Percentiles rank a stretch among this genome's conserved stretches.
Conservation (phyloP, 2,888 invertebrate species). For the Adelognathus sp. region DNA sequence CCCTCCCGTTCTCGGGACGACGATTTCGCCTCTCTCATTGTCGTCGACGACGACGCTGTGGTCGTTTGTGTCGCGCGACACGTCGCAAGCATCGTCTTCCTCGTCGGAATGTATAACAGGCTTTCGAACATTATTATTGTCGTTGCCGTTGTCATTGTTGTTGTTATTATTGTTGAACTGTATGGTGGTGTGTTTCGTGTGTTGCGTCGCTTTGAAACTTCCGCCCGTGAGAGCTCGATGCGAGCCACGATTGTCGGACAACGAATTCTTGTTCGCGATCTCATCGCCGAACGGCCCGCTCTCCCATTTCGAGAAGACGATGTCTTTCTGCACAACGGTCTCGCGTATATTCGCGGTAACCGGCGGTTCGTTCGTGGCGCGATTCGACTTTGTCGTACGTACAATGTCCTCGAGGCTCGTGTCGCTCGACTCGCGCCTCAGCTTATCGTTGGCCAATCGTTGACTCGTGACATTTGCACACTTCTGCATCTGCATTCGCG, state of each 20-base stretch:
- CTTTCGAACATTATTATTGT: background rate
- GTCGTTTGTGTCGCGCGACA: slow-evolving; percentile 32
- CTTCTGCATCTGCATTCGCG: slow-evolving; percentile 55
- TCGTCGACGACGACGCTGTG: background rate
- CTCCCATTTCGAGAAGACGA: slow-evolving; percentile 53
- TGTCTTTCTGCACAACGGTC: slow-evolving; percentile 49
- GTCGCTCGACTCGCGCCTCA: slow-evolving; percentile 37
- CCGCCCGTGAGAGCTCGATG: slow-evolving; percentile 40
- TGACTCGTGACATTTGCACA: slow-evolving; percentile 69
- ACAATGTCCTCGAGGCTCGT: slow-evolving; percentile 62
- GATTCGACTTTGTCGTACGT: slow-evolving; percentile 56
- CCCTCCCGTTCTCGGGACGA: too few species aligned
- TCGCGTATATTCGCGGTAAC: slow-evolving; percentile 51
- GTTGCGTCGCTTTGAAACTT: slow-evolving; percentile 41
- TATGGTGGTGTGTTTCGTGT: slow-evolving; percentile 51
- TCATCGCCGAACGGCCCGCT: slow-evolving; percentile 41
- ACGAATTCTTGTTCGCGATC: slow-evolving; percentile 14
- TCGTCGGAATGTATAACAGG: slow-evolving; percentile 3
- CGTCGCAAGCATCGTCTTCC: background rate
- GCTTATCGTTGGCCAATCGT: slow-evolving; percentile 64
- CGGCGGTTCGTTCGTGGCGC: slow-evolving; percentile 39
- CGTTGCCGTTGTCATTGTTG: slow-evolving; percentile 15
- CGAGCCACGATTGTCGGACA: slow-evolving; percentile 12
- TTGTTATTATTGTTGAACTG: slow-evolving; percentile 52
- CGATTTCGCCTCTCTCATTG: too few species aligned